Evolutionary conservation across 1,140 invertebrate species (phyloP), one percentile per base, ranked within the genome.

Genomic region (Sipha flava): DNA sequence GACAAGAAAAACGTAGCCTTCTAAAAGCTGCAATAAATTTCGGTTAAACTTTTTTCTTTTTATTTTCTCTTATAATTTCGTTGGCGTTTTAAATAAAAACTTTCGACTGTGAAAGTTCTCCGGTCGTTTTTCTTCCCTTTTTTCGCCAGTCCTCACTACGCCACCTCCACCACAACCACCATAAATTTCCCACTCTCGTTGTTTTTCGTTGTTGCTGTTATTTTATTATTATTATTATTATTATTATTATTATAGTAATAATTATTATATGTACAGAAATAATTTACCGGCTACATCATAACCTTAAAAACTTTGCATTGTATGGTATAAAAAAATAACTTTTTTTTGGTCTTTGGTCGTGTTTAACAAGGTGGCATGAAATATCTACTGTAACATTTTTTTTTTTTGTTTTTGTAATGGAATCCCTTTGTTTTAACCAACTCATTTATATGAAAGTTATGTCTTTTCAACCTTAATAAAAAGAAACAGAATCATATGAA

Each of bases 51-150:
- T 77, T 77, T 75, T 75, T 75, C 47, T 52, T 77, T 23, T 77
- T 54, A 52, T 73, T 52, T 77, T 77, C 73, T 77, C 52, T 57
- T 77, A 77, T 77, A 54, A 77, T 57, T 75, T 59, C 26, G 73
- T 77, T 57, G 49, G 49, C 34, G 34, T 77, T 77, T 54, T 59
- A 77, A 77, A 77, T 77, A 77, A 77, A 77, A 77, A 77, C 73
- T 77, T 77, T 77, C 37, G 34, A 77, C 73, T 77, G 49, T 54
- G 34, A 54, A 77, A 77, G 52, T 77, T 77, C 54, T 40, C 73
- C 52, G 73, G 73, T 77, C 73, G 73, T 77, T 77, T 43, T 77
- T 77, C 73, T 77, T 77, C 73, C 3, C 73, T 77, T 77, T 77
- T 77, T 77, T 77, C 21, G 9, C 47, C 47, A 21, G 49, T 43